These are phyloP conservation scores for Terrapene triunguis DNA, from an alignment of 2,113 vertebrate species.

Conservation along the genomic window DNA sequence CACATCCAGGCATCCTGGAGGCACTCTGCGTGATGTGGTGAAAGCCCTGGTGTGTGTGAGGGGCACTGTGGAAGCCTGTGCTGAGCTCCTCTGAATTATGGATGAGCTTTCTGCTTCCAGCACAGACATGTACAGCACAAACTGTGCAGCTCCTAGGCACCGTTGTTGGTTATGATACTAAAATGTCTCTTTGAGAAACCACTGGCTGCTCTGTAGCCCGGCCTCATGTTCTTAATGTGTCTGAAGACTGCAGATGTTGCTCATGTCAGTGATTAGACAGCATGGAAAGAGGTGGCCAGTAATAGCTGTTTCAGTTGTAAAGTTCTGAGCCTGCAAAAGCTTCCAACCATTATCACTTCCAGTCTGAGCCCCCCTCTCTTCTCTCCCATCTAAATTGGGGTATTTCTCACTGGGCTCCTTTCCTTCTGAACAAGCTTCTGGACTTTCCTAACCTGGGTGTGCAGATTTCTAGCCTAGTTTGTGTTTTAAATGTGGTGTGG, in stretches of 20 bases:
- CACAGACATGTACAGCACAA: not conserved
- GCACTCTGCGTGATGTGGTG: not conserved
- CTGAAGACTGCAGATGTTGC: not conserved
- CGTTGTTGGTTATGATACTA: not conserved
- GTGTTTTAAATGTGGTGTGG: not conserved
- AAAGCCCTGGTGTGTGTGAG: not conserved
- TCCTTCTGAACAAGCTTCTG: not conserved
- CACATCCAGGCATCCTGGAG: not conserved
- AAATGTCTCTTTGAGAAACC: conserved; percentile 10
- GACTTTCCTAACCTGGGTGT: not conserved
- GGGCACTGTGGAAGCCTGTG: conserved; percentile 4
- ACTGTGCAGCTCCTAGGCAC: not conserved
- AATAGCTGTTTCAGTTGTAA: not conserved
- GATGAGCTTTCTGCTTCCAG: conserved; percentile 24
- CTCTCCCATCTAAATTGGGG: not conserved
- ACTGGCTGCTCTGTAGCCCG: not conserved
- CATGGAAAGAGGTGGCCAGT: not conserved
- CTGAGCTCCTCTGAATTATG: conserved; percentile 35
- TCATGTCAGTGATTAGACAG: not conserved
- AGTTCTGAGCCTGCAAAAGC: not conserved
- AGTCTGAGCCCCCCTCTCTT: not conserved
- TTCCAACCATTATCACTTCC: not conserved
- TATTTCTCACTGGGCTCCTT: not conserved
- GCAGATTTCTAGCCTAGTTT: not conserved
- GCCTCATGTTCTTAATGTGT: not conserved